phyloP scores from a whole-genome alignment of 1,140 invertebrate genomes.

The Fopius arisanus region DNA sequence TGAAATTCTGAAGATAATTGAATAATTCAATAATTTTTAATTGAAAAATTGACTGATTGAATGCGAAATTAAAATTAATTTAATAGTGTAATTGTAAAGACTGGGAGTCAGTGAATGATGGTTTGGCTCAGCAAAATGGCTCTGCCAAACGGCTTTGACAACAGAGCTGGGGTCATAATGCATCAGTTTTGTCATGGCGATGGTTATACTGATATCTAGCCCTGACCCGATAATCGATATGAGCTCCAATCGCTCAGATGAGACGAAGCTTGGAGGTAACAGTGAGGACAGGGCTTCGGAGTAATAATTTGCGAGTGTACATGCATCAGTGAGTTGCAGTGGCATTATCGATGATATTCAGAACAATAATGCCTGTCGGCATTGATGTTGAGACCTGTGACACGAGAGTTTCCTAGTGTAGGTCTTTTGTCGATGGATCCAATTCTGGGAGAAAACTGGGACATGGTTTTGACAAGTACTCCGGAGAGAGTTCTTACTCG shows the following conservation, averaged over 20 bases:
- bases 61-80: no score
- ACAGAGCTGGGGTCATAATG: neutral
- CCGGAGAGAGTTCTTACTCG: neutral
- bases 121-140: neutral
- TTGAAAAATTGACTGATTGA: no score
- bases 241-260: neutral
- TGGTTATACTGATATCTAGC: neutral
- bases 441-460: neutral
- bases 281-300: neutral
- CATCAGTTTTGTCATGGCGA: neutral
- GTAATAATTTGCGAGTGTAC: conserved; percentile 17
- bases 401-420: neutral
- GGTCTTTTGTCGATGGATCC: neutral
- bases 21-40: no score
- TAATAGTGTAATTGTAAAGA: no score
- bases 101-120: neutral
- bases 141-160: no score
- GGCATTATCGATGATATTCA: conserved; percentile 13
- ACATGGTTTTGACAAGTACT: neutral
- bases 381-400: neutral
- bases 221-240: conserved; percentile 13
- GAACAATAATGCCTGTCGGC: conserved; percentile 7
- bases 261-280: neutral
- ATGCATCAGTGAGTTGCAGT: neutral
- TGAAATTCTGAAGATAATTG: no score